Base-by-base conservation (phyloP, 2,888 invertebrate genomes). In the Drosophila maculinotata region DNA sequence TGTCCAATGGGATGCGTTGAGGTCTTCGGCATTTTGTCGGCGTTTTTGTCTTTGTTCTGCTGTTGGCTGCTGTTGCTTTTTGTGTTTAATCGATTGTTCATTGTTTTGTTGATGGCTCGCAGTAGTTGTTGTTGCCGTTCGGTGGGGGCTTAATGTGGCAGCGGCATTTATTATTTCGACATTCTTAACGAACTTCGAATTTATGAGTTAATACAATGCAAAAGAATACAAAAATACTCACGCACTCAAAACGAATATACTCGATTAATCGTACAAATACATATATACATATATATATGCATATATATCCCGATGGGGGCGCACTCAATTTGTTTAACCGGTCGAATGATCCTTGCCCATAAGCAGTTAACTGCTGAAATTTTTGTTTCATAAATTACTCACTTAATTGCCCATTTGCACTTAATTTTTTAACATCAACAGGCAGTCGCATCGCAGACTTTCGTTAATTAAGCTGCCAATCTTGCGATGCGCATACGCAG, bases 121-220 rank as follows among this genome's bases (percentile, higher is more conserved):
- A 60, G 51, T 73, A 68, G 57, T 64, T 65, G 70, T 69, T 68
- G 58, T 59, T 49, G 30, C 20, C 42, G 45, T 17, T 63, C 30
- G 42, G 7, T 58, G 59, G 78, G 45, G 57, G 63, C 85, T 82
- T 87, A 87, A 88, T 80, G 76, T 81, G 83, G 79, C 77, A 84
- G 78, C 75, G 79, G 84, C 85, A 86, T 88, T 89, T 82, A 87
- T 88, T 86, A 80, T 87, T 89, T 89, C 88, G 86, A 87, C 88
- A 88, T 87, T 88, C 89, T 88, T 83, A 89, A 90, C 80, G 84
- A 83, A 87, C 77, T 69, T 79, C 44, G 80, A 89, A 90, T 89
- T 89, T 89, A 89, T 89, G 90, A 82, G 87, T 81, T 81, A 84
- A 84, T 81, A 81, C 87, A 87, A 84, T 59, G 64, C 72, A 59